Conservation (phyloP, 2,888 invertebrate genomes). For the Rhopalosiphum nymphaeae region DNA sequence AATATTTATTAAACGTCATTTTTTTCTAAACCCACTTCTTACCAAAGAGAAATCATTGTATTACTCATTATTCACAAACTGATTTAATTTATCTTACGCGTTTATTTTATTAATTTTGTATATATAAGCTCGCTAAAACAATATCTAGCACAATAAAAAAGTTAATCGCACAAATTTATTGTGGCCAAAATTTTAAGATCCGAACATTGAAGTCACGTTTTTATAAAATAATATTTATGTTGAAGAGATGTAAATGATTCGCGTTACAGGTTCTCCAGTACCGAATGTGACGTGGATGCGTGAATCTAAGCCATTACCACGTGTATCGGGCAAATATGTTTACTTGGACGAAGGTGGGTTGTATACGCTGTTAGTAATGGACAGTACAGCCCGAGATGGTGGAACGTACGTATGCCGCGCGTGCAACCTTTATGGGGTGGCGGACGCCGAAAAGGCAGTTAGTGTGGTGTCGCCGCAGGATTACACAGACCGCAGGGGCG, state of each 20-base stretch:
- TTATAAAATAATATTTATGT: not conserved
- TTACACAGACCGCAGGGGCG: slow-evolving; percentile 72
- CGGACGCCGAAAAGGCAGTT: slow-evolving; percentile 81
- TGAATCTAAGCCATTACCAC: slow-evolving; percentile 71
- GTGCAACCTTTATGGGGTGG: slow-evolving; percentile 80
- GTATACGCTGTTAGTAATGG: slow-evolving; percentile 81
- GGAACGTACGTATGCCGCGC: slow-evolving; percentile 84
- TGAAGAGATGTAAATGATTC: not conserved
- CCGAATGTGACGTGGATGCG: slow-evolving; percentile 84
- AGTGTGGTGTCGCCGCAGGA: slow-evolving; percentile 73
- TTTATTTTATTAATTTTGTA: not conserved
- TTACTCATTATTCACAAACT: not conserved
- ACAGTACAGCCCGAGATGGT: slow-evolving; percentile 80
- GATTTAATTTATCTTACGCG: not conserved
- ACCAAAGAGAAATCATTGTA: not conserved
- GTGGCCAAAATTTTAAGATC: not conserved
- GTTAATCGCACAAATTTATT: too few species aligned
- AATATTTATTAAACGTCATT: too few species aligned
- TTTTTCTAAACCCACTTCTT: not conserved
- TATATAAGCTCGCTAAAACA: not conserved
- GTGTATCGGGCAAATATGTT: slow-evolving; percentile 76
- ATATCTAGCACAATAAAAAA: not conserved
- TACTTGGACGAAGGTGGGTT: slow-evolving; percentile 80
- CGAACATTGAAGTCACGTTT: not conserved
- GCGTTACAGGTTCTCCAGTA: slow-evolving; percentile 71